phyloP scores from a whole-genome alignment of 2,113 vertebrate genomes.

The Semicossyphus pulcher region DNA sequence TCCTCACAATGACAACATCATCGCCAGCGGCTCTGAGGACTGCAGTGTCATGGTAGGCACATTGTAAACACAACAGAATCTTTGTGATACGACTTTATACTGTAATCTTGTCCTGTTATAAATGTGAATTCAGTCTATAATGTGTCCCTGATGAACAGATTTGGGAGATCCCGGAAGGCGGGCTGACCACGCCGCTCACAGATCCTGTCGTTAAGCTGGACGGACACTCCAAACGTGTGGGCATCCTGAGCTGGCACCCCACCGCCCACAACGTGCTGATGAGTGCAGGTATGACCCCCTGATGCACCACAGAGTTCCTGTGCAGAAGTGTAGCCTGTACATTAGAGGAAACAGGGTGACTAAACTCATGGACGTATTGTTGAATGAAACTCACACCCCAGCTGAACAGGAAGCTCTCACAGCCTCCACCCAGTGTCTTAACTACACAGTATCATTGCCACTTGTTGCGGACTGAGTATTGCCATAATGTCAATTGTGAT shows the following conservation, averaged over 20 bases:
- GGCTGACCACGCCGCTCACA: conserved; percentile 82
- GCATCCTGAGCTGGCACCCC: conserved; percentile 91
- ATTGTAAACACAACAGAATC: no score
- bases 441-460: no score
- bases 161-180: conserved; percentile 91
- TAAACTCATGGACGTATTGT: no score
- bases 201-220: conserved; percentile 90
- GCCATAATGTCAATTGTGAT: no score
- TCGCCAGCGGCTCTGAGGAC: conserved; percentile 92
- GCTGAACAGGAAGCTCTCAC: no score
- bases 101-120: neutral
- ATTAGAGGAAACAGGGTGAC: conserved; percentile 16
- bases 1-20: conserved; percentile 93
- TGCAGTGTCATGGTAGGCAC: conserved; percentile 88
- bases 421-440: no score
- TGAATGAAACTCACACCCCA: no score
- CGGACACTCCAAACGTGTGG: conserved; percentile 92
- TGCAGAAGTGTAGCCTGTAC: neutral
- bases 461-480: no score
- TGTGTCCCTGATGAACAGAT: conserved; percentile 75
- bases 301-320: neutral
- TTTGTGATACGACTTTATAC: neutral
- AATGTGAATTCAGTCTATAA: neutral
- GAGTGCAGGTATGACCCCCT: conserved; percentile 86
- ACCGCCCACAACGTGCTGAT: conserved; percentile 91